Conservation (phyloP, 2,113 vertebrate species). For the Pelobates fuscus region DNA sequence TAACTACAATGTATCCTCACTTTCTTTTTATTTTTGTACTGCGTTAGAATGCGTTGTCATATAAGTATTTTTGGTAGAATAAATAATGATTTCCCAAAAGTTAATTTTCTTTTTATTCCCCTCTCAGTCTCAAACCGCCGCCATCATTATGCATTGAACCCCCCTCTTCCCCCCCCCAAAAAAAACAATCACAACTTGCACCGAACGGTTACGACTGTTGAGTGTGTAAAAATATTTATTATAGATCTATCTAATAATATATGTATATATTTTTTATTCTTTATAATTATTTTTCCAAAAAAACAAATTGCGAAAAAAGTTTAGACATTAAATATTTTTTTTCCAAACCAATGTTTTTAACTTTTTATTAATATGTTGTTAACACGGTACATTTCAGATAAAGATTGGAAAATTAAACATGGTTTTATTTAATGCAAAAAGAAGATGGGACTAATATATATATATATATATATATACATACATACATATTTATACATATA, state of each 20-base stretch:
- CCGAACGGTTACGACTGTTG: conserved; percentile 29
- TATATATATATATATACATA: too few species aligned
- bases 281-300: conserved; percentile 44
- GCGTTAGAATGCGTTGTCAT: conserved; percentile 82
- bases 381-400: neutral
- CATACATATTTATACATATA: neutral
- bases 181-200: neutral
- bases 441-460: too few species aligned
- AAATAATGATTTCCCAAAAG: conserved; percentile 89
- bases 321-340: conserved; percentile 3
- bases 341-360: neutral
- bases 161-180: too few species aligned
- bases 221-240: conserved; percentile 45
- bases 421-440: neutral
- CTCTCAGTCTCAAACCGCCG: conserved; percentile 25
- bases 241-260: neutral
- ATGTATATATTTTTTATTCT: conserved; percentile 49
- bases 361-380: neutral
- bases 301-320: neutral
- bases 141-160: conserved; percentile 7
- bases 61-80: conserved; percentile 94
- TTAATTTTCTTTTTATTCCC: conserved; percentile 65
- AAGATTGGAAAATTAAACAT: neutral
- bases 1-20: conserved; percentile 77
- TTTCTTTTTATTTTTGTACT: conserved; percentile 96